phyloP scores from a whole-genome alignment of 2,113 vertebrate genomes.

The Urocolius indicus region DNA sequence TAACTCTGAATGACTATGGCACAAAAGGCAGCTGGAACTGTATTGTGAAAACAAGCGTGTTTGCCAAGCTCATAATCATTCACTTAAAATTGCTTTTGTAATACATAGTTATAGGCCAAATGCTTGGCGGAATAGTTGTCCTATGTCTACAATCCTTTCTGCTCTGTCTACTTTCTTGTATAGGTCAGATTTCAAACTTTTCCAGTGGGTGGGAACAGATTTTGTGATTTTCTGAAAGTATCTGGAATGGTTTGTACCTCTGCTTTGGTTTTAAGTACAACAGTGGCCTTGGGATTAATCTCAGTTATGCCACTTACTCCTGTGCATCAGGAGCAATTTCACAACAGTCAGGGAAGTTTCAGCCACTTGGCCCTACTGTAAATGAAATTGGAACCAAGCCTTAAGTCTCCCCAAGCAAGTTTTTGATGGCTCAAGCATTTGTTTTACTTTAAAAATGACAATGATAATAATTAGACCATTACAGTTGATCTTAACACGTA shows the following conservation, averaged over 20 bases:
- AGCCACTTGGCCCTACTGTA: slow-evolving; percentile 34
- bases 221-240: slow-evolving; percentile 64
- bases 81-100: slow-evolving; percentile 44
- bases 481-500: slow-evolving; percentile 34
- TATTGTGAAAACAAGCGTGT: slow-evolving; percentile 58
- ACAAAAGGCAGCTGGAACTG: slow-evolving; percentile 64
- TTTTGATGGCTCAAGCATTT: slow-evolving; percentile 45
- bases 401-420: slow-evolving; percentile 55
- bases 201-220: slow-evolving; percentile 44
- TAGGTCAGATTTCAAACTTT: slow-evolving; percentile 43
- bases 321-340: slow-evolving; percentile 1
- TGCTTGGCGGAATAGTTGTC: slow-evolving; percentile 22
- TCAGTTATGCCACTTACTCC: background rate
- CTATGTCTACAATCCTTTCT: background rate
- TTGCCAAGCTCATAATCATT: slow-evolving; percentile 55
- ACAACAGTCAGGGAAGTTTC: slow-evolving; percentile 24
- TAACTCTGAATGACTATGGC: slow-evolving; percentile 56
- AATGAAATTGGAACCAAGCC: slow-evolving; percentile 46
- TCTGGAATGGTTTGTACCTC: slow-evolving; percentile 53
- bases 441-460: slow-evolving; percentile 40
- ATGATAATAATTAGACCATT: background rate
- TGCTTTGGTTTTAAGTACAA: slow-evolving; percentile 54
- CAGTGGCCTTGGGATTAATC: slow-evolving; percentile 2
- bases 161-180: slow-evolving; percentile 32
- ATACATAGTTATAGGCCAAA: slow-evolving; percentile 5